Conservation (phyloP, 2,797 vertebrate species). For the Lindbergichthys nudifrons region DNA sequence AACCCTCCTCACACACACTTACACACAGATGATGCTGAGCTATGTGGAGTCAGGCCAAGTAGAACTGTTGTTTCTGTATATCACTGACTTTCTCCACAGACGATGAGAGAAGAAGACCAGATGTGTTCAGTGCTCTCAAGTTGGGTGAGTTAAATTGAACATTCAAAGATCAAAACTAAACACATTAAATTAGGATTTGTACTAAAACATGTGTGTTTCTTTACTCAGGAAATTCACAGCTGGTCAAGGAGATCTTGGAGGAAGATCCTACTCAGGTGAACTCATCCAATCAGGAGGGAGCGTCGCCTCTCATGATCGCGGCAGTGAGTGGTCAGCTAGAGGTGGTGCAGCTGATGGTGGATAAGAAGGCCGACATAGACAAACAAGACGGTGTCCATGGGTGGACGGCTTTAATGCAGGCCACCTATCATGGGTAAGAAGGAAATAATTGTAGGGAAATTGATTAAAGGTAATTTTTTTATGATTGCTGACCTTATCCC, state of each 20-base stretch:
- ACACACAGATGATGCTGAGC: conserved; percentile 22
- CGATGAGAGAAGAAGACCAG: conserved; percentile 92
- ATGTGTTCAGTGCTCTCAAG: conserved; percentile 95
- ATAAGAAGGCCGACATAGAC: conserved; percentile 91
- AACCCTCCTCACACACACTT: background rate
- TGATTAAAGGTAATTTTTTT: no score
- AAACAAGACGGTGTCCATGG: conserved; percentile 94
- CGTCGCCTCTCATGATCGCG: conserved; percentile 95
- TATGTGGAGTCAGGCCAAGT: conserved; percentile 29
- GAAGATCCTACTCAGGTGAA: conserved; percentile 94
- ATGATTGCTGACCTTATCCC: background rate
- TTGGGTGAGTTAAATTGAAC: conserved; percentile 83
- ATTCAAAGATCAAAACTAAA: background rate
- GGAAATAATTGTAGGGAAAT: background rate
- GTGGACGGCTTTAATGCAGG: conserved; percentile 98
- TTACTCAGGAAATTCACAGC: conserved; percentile 89
- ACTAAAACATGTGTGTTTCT: background rate
- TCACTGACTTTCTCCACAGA: conserved; percentile 69
- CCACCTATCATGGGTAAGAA: conserved; percentile 95
- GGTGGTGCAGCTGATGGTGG: conserved; percentile 95
- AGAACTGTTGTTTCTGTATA: conserved; percentile 14
- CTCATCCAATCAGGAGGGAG: conserved; percentile 92
- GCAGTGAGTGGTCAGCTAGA: conserved; percentile 94
- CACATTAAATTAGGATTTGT: background rate
- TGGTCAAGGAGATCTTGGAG: conserved; percentile 94